phyloP scores from a whole-genome alignment of 2,888 invertebrate genomes.

The Nomada flava region DNA sequence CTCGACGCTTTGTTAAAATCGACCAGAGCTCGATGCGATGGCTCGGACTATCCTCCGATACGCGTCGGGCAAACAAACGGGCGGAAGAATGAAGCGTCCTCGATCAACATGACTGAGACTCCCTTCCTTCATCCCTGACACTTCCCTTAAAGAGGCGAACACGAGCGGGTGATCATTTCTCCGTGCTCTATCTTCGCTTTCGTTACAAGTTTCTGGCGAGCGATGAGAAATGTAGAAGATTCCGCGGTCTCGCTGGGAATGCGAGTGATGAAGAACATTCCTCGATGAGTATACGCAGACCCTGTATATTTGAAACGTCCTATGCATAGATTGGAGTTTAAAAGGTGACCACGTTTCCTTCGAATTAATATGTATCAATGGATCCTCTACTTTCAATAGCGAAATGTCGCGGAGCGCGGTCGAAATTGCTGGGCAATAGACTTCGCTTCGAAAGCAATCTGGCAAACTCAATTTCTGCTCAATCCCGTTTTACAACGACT shows the following conservation, averaged over 20 bases:
- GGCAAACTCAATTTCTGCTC: slow-evolving; percentile 17
- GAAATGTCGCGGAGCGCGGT: neutral
- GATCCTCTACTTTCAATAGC: neutral
- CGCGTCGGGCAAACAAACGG: slow-evolving; percentile 44
- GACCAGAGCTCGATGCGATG: slow-evolving; percentile 45
- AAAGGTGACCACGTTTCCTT: no score
- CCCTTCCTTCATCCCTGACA: slow-evolving; percentile 2
- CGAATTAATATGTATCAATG: no score
- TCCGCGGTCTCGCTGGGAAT: neutral
- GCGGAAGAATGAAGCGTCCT: slow-evolving; percentile 49
- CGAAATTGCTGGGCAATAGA: neutral
- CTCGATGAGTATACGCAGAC: no score
- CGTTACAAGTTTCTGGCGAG: neutral
- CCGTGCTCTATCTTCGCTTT: neutral
- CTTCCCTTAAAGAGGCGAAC: neutral
- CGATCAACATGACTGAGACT: slow-evolving; percentile 48
- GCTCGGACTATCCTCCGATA: slow-evolving; percentile 38
- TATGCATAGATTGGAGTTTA: no score
- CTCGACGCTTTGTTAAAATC: slow-evolving; percentile 19
- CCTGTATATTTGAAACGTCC: no score
- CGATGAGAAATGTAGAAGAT: slow-evolving; percentile 10
- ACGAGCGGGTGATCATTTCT: slow-evolving; percentile 9
- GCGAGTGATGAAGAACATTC: no score
- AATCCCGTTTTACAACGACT: slow-evolving; percentile 28
- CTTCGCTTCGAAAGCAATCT: neutral